phyloP scores from a whole-genome alignment of 1,140 invertebrate species.

The Semibalanus balanoides region DNA sequence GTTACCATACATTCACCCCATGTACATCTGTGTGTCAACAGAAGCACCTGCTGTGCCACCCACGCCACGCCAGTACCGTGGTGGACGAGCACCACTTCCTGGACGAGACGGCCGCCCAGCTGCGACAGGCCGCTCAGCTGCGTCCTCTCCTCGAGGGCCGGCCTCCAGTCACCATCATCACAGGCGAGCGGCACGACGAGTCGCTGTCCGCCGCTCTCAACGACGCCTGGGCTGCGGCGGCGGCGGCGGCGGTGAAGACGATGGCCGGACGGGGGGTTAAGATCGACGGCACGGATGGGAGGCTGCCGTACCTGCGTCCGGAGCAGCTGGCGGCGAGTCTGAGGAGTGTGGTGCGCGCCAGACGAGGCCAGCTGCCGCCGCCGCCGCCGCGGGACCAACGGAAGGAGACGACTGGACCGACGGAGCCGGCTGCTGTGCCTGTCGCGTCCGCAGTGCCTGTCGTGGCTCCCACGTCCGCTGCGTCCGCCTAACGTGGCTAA shows the following conservation, averaged over 20 bases:
- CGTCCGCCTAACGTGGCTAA: too few relatives aligned
- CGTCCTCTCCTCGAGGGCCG: not conserved
- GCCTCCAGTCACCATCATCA: not conserved
- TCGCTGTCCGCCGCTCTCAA: not conserved
- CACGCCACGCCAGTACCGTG: not conserved
- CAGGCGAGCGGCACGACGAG: not conserved
- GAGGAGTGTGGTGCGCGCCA: too few relatives aligned
- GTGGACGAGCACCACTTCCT: not conserved
- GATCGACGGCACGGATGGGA: not conserved
- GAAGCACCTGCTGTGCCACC: slow-evolving; percentile 58
- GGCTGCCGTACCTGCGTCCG: not conserved
- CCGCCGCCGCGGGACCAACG: too few relatives aligned
- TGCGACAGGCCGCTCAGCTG: not conserved
- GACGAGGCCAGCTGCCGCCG: not conserved
- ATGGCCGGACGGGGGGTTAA: not conserved
- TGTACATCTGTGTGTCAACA: too few relatives aligned
- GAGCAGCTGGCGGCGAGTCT: not conserved
- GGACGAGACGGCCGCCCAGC: not conserved
- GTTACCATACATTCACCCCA: too few relatives aligned
- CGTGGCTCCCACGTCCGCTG: too few relatives aligned
- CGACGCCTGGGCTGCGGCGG: not conserved
- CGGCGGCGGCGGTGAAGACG: too few relatives aligned
- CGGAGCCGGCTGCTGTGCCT: too few relatives aligned
- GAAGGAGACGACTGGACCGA: too few relatives aligned
- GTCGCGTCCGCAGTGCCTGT: too few relatives aligned